phyloP scores from a whole-genome alignment of 2,888 invertebrate genomes.

The Bhutanitis thaidina region DNA sequence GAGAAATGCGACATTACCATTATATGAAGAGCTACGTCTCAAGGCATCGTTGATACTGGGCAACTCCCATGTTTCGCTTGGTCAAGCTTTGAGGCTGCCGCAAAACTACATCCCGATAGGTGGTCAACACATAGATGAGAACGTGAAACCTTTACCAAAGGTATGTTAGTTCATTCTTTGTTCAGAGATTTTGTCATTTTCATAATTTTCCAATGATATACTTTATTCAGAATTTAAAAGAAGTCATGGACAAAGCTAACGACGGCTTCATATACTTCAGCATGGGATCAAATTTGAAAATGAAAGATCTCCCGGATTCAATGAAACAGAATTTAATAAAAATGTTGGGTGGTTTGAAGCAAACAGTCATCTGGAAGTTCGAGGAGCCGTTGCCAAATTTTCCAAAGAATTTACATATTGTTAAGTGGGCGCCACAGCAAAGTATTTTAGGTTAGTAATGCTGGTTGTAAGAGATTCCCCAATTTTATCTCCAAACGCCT shows the following conservation, averaged over 20 bases:
- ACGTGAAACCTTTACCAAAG: constrained; percentile 37
- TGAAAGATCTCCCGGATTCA: constrained; percentile 40
- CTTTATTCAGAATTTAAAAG: constrained; percentile 46
- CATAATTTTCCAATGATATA: no score
- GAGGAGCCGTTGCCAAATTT: constrained; percentile 40
- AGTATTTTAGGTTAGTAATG: constrained; percentile 42
- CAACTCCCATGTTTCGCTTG: constrained; percentile 38
- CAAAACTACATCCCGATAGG: constrained; percentile 41
- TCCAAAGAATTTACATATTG: constrained; percentile 60
- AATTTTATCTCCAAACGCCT: no score
- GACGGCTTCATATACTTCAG: constrained; percentile 63
- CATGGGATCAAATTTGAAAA: constrained; percentile 52
- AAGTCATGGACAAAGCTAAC: constrained; percentile 45
- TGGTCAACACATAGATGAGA: constrained; percentile 42
- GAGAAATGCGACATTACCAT: constrained; percentile 34
- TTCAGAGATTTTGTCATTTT: no score
- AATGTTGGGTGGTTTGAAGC: constrained; percentile 47
- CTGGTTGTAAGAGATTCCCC: no score
- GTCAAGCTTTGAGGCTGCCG: constrained; percentile 31
- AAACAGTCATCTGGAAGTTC: constrained; percentile 61
- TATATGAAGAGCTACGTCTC: constrained; percentile 34
- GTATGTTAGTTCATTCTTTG: constrained; percentile 26
- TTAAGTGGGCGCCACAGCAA: constrained; percentile 64
- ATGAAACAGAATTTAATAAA: constrained; percentile 37
- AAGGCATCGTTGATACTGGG: constrained; percentile 42